Evolutionary conservation across 1,140 invertebrate species (phyloP).

Genomic region (Ooceraea biroi): DNA sequence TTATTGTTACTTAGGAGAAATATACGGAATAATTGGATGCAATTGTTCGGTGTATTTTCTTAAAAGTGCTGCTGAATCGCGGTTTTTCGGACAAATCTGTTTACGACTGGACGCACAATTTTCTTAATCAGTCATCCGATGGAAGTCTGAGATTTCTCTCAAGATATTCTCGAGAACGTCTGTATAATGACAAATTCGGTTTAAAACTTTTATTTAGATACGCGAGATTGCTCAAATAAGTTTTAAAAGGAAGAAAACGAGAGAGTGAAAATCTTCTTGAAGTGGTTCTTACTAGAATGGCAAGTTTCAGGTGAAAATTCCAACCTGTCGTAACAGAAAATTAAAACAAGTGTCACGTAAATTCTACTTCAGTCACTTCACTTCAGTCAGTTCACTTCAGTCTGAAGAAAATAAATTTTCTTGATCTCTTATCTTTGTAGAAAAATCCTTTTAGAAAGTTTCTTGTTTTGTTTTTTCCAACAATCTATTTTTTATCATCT

Average conservation of each 20-base stretch:
- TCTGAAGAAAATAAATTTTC: conserved; percentile 45
- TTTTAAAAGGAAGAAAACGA: conserved; percentile 8
- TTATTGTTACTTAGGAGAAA: no score
- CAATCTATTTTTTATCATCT: neutral
- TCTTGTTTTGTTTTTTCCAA: neutral
- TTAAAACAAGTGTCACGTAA: neutral
- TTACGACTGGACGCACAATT: conserved; percentile 43
- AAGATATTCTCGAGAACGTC: neutral
- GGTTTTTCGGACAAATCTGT: conserved; percentile 37
- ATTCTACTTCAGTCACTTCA: neutral
- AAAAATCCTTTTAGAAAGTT: neutral
- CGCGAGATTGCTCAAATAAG: neutral
- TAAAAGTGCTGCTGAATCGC: neutral
- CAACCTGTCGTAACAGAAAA: conserved; percentile 60
- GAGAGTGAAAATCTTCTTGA: conserved; percentile 59
- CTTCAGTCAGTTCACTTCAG: neutral
- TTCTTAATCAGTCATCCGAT: conserved; percentile 17
- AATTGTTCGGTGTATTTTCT: neutral
- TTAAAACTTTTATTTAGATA: neutral
- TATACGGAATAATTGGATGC: neutral
- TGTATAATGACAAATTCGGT: neutral
- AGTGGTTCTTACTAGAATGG: conserved; percentile 50
- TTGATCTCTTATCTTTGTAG: neutral
- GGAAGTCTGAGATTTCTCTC: neutral
- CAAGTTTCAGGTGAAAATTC: conserved; percentile 73